Evolutionary conservation across 2,113 vertebrate genomes (phyloP).

Genomic region (Psammodynastes pulverulentus): DNA sequence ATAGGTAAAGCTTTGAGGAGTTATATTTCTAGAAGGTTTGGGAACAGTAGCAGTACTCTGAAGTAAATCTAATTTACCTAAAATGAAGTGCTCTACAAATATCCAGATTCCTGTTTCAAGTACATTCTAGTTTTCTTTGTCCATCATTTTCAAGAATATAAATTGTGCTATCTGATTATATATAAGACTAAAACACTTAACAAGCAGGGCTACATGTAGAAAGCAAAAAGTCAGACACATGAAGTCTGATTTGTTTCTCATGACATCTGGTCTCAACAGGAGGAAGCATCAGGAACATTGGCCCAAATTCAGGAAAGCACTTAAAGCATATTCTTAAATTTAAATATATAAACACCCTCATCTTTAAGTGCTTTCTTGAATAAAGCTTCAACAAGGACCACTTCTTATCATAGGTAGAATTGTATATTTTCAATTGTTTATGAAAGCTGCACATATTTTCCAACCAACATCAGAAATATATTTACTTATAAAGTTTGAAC

Average conservation of each 20-base stretch:
- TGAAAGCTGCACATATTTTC: constrained; percentile 19
- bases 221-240: constrained; percentile 4
- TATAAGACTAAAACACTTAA: not conserved
- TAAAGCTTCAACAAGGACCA: constrained; percentile 4
- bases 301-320: constrained; percentile 24
- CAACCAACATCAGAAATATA: constrained; percentile 9
- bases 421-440: constrained; percentile 37
- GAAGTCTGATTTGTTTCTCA: fast-evolving
- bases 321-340: constrained; percentile 25
- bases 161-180: not conserved
- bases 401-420: constrained; percentile 19
- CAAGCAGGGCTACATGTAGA: not conserved
- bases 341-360: constrained; percentile 31
- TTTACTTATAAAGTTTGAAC: not conserved
- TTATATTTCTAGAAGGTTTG: not conserved
- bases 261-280: not conserved
- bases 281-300: not conserved
- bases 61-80: constrained; percentile 2
- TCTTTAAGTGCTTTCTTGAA: fast-evolving
- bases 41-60: not conserved
- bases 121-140: not conserved
- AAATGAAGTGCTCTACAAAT: not conserved
- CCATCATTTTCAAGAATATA: not conserved
- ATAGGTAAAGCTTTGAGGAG: not conserved
- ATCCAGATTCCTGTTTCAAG: not conserved